A percentile compares a stretch with the other conserved stretches of the same genome.
Conservation (phyloP, 2,113 vertebrate species). For the Plecturocebus donacophilus region DNA sequence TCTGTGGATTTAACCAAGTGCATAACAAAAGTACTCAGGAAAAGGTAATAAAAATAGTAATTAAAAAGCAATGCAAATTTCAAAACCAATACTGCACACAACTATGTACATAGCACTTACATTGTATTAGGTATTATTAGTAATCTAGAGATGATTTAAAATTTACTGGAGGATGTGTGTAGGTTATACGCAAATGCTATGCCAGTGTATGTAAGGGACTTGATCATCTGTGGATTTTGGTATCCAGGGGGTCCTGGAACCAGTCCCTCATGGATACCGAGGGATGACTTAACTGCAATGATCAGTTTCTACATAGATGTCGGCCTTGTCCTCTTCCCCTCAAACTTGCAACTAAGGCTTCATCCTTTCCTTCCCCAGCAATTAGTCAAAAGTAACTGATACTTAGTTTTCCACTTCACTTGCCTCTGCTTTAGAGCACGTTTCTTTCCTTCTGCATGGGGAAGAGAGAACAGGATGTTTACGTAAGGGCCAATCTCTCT, state of each 20-base stretch:
- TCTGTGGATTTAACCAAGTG: neutral
- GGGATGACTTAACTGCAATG: neutral
- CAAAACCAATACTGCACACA: neutral
- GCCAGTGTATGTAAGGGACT: neutral
- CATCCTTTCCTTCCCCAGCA: neutral
- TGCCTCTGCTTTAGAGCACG: neutral
- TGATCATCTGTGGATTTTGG: neutral
- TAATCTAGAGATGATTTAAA: neutral
- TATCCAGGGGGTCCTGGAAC: neutral
- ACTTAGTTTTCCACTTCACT: neutral
- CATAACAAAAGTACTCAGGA: neutral
- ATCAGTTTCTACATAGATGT: neutral
- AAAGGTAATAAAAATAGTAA: neutral
- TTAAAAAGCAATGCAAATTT: neutral
- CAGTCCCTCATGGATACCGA: neutral
- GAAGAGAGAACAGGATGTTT: slow-evolving; percentile 8
- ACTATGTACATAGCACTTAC: neutral
- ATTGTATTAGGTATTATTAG: neutral
- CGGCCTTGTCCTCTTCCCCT: neutral
- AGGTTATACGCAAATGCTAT: neutral
- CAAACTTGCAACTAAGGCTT: neutral
- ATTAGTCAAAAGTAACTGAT: neutral
- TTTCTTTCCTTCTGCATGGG: neutral
- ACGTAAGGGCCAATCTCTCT: neutral
- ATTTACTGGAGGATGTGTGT: neutral